phyloP scores from a whole-genome alignment of 2,113 vertebrate species.

The Canis aureus region DNA sequence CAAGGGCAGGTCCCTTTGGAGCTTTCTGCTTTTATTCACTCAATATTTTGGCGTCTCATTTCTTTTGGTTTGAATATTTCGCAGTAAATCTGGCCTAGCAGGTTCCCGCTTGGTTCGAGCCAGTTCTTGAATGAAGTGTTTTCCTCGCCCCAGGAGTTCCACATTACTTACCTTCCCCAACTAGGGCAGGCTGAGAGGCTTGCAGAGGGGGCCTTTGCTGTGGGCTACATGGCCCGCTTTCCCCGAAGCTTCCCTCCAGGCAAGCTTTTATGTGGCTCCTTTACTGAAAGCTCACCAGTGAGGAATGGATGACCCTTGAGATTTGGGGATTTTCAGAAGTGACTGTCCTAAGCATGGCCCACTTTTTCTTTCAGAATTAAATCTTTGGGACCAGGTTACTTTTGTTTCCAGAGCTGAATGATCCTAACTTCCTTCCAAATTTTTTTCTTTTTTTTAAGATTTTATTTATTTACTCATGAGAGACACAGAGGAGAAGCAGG shows the following conservation, averaged over 20 bases:
- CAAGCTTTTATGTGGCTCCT: background rate
- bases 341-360: background rate
- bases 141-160: constrained; percentile 35
- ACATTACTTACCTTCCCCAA: constrained; percentile 29
- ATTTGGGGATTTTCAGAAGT: background rate
- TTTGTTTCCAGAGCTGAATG: background rate
- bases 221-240: background rate
- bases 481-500: too few species aligned
- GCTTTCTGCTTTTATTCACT: constrained; percentile 31
- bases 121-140: constrained; percentile 58
- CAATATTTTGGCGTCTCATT: background rate
- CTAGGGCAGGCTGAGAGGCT: constrained; percentile 15
- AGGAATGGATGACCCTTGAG: background rate
- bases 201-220: background rate
- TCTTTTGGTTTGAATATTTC: constrained; percentile 24
- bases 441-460: too few species aligned
- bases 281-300: background rate
- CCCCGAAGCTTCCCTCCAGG: background rate
- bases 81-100: constrained; percentile 25
- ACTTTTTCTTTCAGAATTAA: background rate
- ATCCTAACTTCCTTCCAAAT: background rate
- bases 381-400: background rate
- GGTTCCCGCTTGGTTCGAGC: background rate
- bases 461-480: too few species aligned
- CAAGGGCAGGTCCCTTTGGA: constrained; percentile 57